phyloP scores from a whole-genome alignment of 2,888 invertebrate genomes.

The Dilophus febrilis region DNA sequence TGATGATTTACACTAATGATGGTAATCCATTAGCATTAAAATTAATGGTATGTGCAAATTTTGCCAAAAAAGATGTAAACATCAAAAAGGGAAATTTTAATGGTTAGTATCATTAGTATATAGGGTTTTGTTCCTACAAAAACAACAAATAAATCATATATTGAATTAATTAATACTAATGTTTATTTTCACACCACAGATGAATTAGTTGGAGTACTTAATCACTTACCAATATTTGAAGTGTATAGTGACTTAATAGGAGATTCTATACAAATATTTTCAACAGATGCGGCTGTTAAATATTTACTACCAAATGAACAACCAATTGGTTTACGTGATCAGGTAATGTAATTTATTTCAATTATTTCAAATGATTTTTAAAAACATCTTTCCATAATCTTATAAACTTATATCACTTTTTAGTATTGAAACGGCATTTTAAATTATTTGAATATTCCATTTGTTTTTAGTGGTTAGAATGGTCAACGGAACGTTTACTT shows the following conservation, averaged over 20 bases:
- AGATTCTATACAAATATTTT: conserved; percentile 45
- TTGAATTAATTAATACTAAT: not conserved
- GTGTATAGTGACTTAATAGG: no score
- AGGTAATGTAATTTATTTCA: conserved; percentile 19
- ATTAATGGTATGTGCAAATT: conserved; percentile 49
- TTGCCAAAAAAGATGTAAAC: conserved; percentile 39
- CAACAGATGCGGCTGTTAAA: conserved; percentile 51
- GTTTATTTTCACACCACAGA: conserved; percentile 22
- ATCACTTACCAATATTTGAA: conserved; percentile 48
- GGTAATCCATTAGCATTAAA: conserved; percentile 63
- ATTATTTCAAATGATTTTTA: conserved; percentile 2
- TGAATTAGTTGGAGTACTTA: conserved; percentile 34
- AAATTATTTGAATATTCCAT: conserved; percentile 6
- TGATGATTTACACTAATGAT: conserved; percentile 58
- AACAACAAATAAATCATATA: not conserved
- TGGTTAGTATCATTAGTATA: conserved; percentile 32
- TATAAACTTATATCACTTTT: no score
- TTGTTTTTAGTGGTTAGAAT: conserved; percentile 41
- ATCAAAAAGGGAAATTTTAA: conserved; percentile 40
- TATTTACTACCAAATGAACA: conserved; percentile 39
- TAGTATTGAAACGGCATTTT: not conserved
- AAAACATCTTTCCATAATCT: no score
- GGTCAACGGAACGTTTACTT: conserved; percentile 42
- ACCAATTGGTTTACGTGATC: conserved; percentile 26
- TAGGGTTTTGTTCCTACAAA: not conserved